Evolutionary conservation across 2,113 vertebrate species (phyloP).

Genomic region (Ranitomeya variabilis): DNA sequence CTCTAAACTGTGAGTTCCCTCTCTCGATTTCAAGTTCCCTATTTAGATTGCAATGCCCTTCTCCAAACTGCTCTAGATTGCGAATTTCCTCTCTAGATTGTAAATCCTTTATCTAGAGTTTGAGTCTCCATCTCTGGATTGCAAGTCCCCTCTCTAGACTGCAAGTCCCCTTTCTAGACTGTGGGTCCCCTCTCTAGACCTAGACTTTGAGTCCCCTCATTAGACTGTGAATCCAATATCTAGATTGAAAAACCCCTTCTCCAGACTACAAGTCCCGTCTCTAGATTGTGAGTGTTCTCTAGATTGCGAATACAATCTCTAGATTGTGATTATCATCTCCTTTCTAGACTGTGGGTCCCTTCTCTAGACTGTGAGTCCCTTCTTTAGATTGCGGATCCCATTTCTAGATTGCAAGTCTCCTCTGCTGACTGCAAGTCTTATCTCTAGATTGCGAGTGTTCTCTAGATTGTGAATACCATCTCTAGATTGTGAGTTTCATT

Average conservation of each 20-base stretch:
- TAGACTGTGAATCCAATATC: background rate
- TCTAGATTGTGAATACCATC: too few species aligned
- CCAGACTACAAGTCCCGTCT: too few species aligned
- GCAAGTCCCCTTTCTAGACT: background rate
- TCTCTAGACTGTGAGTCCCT: too few species aligned
- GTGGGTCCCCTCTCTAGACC: background rate
- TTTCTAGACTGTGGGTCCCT: too few species aligned
- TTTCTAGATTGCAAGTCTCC: too few species aligned
- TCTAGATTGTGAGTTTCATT: too few species aligned
- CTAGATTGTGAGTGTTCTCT: too few species aligned
- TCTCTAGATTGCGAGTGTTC: too few species aligned
- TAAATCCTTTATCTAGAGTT: background rate
- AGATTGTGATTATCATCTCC: background rate
- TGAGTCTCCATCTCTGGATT: background rate
- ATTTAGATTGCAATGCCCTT: background rate
- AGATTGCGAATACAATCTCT: too few species aligned
- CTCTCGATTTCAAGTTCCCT: background rate
- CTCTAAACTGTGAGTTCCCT: background rate
- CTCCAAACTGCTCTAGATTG: background rate
- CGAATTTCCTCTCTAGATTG: background rate
- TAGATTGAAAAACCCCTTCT: too few species aligned
- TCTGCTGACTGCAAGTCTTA: too few species aligned
- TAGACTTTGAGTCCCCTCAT: background rate
- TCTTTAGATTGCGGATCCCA: background rate
- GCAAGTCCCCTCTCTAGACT: background rate